These are phyloP conservation scores for Hippolais icterina DNA, from an alignment of 2,113 vertebrate genomes.

Conservation along the genomic window DNA sequence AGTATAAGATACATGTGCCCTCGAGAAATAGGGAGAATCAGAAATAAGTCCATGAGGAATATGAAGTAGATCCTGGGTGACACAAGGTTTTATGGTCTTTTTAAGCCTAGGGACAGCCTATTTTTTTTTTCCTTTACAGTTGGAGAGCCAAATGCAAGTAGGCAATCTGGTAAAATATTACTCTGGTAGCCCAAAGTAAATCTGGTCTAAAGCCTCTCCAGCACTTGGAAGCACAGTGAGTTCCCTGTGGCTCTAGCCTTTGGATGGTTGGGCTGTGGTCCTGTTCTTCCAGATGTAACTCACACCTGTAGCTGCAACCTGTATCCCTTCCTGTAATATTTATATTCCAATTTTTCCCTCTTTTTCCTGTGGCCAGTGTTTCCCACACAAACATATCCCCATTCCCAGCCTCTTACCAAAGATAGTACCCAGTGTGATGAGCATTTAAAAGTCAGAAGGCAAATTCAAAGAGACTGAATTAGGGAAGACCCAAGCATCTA, in stretches of 20 bases:
- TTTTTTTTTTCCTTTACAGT: neutral
- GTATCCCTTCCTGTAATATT: neutral
- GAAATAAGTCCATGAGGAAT: neutral
- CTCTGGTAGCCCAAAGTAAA: neutral
- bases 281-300: neutral
- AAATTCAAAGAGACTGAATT: neutral
- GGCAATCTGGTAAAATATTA: neutral
- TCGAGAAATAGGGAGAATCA: neutral
- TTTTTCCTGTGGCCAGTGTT: neutral
- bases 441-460: neutral
- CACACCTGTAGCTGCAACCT: neutral
- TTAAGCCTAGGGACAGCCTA: neutral
- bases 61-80: neutral
- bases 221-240: neutral
- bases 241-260: neutral
- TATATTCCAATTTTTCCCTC: neutral
- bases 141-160: neutral
- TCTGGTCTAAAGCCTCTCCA: neutral
- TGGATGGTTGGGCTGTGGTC: neutral
- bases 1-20: rapidly evolving
- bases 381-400: neutral
- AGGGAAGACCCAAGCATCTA: neutral
- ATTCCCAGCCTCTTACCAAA: rapidly evolving
- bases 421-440: rapidly evolving
- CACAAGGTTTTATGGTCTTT: rapidly evolving